Evolutionary conservation across 2,797 vertebrate genomes (phyloP), one percentile per base, ranked within the genome.

Genomic region (Eulemur coronatus): DNA sequence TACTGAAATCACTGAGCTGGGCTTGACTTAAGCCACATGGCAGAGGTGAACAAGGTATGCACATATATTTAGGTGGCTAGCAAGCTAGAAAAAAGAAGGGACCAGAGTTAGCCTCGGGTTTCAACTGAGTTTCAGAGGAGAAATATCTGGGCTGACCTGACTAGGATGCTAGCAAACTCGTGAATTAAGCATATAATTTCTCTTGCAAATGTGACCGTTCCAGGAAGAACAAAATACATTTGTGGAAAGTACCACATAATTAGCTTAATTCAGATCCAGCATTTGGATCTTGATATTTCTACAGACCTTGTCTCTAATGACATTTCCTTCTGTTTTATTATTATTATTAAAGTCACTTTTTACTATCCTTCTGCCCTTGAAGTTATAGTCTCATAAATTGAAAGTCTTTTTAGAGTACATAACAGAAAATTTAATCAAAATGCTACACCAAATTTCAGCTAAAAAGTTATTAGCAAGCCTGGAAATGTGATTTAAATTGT

Each of bases 351-450:
- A 92, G 17, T 94, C 67, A 46, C 72, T 72, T 81, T 88, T 65
- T 48, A 84, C 24, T 78, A 87, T 81, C 50, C 33, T 87, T 59
- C 52, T 88, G 59, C 33, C 13, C 84, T 76, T 84, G 38, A 88
- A 41, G 63, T 59, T 41, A 43, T 10, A 33, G 57, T 35, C 59
- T 95, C 46, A 48, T 41, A 69, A 97, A 73, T 3, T 26, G 7
- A 69, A 90, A 48, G 52, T 85, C 69, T 91, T 55, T 88, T 72
- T 80, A 63, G 33, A 76, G 61, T 67, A 78, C 48, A 63, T 81
- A 95, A n/a, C 46, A 87, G 59, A 84, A 92, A 95, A 85, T 46
- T n/a, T 94, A 84, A 82, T 96, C 87, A 91, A 85, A 95, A 92
- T 55, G 7, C 28, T 57, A 15, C 86, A 41, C 35, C 70, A 75